Evolutionary conservation across 1,140 invertebrate genomes (phyloP).

Genomic region (Zaprionus taronus): DNA sequence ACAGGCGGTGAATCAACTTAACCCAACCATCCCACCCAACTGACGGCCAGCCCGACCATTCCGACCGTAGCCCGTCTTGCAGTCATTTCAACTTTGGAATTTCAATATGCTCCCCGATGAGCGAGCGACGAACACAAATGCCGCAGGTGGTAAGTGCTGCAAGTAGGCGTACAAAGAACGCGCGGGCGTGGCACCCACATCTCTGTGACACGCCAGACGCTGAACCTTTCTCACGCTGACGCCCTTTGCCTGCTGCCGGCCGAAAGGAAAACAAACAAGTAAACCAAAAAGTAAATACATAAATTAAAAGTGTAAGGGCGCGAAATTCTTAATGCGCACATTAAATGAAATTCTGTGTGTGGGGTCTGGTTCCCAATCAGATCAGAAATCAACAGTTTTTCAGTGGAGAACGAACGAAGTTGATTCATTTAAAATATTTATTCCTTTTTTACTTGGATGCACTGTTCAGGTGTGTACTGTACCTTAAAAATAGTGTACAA

Average conservation of each 20-base stretch:
- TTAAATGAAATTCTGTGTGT: constrained; percentile 57
- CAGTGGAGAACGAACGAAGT: background rate
- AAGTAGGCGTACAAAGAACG: constrained; percentile 33
- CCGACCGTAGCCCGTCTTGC: constrained; percentile 39
- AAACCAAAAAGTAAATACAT: constrained; percentile 76
- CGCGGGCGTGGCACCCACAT: no score
- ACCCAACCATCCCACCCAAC: background rate
- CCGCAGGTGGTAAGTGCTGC: constrained; percentile 58
- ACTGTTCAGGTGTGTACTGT: no score
- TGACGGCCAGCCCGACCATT: background rate
- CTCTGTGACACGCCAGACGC: no score
- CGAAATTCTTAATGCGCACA: constrained; percentile 66
- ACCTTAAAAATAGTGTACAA: no score
- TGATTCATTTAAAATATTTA: no score
- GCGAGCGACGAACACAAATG: constrained; percentile 48
- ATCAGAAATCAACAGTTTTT: constrained; percentile 20
- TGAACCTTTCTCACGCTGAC: background rate
- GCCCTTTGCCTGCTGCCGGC: constrained; percentile 18
- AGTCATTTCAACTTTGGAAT: constrained; percentile 77
- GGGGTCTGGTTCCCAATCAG: background rate
- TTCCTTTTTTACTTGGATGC: no score
- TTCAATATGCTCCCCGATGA: constrained; percentile 63
- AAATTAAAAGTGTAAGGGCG: constrained; percentile 77
- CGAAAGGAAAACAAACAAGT: constrained; percentile 65
- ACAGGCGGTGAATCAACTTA: background rate